A percentile compares a stretch with the other conserved stretches of the same genome.
Conservation (phyloP, 1,140 invertebrate genomes). For the Radopholus similis region DNA sequence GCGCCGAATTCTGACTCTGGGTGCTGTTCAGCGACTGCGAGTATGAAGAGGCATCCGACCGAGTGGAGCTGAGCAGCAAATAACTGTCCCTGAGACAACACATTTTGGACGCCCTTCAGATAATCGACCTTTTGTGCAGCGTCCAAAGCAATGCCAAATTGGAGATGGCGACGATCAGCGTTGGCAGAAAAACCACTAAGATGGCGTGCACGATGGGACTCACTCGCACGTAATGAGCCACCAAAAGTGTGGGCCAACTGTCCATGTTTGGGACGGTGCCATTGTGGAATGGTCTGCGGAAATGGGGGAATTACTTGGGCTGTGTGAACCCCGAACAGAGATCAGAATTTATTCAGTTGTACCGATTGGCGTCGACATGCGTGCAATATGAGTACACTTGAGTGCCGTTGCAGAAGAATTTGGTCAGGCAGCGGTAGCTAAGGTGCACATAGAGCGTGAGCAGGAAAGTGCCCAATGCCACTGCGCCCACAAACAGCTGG, state of each 20-base stretch:
- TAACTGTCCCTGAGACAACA: not conserved
- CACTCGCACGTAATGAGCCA: constrained; percentile 6
- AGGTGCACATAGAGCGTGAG: constrained; percentile 29
- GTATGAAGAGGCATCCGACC: not conserved
- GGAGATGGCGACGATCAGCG: constrained; percentile 18
- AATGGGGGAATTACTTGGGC: not conserved
- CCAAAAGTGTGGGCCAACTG: not conserved
- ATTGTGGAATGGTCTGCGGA: not conserved
- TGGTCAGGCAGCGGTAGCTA: constrained; percentile 28
- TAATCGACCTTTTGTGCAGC: constrained; percentile 6
- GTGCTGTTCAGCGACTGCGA: not conserved
- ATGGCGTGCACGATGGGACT: constrained; percentile 23
- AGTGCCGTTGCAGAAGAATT: constrained; percentile 28
- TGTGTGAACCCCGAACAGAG: not conserved
- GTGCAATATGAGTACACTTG: constrained; percentile 35
- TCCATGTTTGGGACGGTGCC: not conserved
- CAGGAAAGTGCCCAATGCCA: constrained; percentile 24
- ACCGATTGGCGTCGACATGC: constrained; percentile 18
- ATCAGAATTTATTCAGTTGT: no score
- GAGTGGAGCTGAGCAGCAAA: not conserved
- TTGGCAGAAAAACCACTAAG: constrained; percentile 27
- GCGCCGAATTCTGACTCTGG: not conserved
- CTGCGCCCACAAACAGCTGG: constrained; percentile 8
- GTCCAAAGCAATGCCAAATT: constrained; percentile 17
- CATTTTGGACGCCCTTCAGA: constrained; percentile 6